phyloP scores from a whole-genome alignment of 2,888 invertebrate species.

The Phortica okadai region DNA sequence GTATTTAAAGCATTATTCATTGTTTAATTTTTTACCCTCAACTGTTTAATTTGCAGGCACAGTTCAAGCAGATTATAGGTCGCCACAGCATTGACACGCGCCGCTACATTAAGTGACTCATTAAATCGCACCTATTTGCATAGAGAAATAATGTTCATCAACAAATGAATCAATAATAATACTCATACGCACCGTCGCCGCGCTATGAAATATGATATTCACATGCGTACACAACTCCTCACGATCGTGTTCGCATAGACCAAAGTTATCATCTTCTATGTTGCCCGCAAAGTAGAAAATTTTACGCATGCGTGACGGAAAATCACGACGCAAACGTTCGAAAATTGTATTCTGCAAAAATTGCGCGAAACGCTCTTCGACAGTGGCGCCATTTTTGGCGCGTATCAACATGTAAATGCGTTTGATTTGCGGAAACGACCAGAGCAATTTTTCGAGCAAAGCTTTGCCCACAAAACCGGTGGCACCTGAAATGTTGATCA shows the following conservation, averaged over 20 bases:
- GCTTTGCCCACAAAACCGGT: constrained; percentile 97
- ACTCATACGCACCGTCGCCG: constrained; percentile 84
- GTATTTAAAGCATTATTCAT: neutral
- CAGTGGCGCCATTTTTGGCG: constrained; percentile 82
- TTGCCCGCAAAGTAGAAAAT: constrained; percentile 85
- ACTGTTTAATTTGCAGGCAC: constrained; percentile 86
- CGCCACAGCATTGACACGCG: constrained; percentile 92
- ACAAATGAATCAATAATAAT: neutral
- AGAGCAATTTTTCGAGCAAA: constrained; percentile 91
- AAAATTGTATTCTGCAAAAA: constrained; percentile 87
- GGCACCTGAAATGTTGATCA: constrained; percentile 77
- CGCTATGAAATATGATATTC: constrained; percentile 94
- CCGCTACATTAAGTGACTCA: constrained; percentile 91
- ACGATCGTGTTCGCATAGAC: constrained; percentile 81
- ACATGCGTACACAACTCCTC: constrained; percentile 81
- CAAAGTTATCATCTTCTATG: constrained; percentile 77
- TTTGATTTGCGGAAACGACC: constrained; percentile 88
- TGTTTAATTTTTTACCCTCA: constrained; percentile 79
- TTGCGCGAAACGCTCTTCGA: constrained; percentile 84
- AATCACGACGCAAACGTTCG: constrained; percentile 81
- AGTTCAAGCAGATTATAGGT: constrained; percentile 90
- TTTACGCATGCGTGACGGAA: constrained; percentile 82
- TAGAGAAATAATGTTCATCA: neutral
- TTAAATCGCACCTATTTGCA: constrained; percentile 84
- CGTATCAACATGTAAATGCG: constrained; percentile 90